Evolutionary conservation across 1,140 invertebrate species (phyloP).

Genomic region (Meloidogyne exigua): DNA sequence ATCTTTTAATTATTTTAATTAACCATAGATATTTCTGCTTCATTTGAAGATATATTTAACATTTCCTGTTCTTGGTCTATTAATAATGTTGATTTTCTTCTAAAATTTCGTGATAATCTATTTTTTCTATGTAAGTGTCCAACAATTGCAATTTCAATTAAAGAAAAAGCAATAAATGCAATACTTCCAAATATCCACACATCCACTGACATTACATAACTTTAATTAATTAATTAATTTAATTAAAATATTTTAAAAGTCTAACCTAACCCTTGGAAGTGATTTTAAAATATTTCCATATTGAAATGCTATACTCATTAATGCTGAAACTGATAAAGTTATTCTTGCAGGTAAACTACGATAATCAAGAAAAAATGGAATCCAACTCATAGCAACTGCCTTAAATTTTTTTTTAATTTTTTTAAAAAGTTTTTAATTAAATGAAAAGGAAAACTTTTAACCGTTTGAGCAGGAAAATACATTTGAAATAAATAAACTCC

Average conservation of each 20-base stretch:
- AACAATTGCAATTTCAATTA: conserved; percentile 47
- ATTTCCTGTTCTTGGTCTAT: background rate
- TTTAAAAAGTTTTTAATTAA: background rate
- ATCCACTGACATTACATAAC: conserved; percentile 47
- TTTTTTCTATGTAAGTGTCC: conserved; percentile 40
- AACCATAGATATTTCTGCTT: background rate
- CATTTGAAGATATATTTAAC: background rate
- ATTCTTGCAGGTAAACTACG: conserved; percentile 67
- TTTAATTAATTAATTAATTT: background rate
- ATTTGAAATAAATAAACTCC: conserved; percentile 68
- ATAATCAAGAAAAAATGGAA: conserved; percentile 66
- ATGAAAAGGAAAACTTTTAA: background rate
- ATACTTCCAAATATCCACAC: conserved; percentile 41
- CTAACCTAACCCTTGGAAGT: conserved; percentile 56
- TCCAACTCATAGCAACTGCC: conserved; percentile 65
- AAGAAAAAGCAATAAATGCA: conserved; percentile 34
- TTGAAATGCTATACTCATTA: conserved; percentile 58
- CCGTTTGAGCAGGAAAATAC: conserved; percentile 36
- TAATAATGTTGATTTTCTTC: conserved; percentile 5
- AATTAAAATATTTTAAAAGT: background rate
- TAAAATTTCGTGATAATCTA: background rate
- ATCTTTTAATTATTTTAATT: background rate
- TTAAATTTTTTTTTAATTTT: background rate
- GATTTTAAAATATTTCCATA: conserved; percentile 62
- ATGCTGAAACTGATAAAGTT: conserved; percentile 63